phyloP scores from a whole-genome alignment of 1,140 invertebrate genomes.

The Dinoponera quadriceps region DNA sequence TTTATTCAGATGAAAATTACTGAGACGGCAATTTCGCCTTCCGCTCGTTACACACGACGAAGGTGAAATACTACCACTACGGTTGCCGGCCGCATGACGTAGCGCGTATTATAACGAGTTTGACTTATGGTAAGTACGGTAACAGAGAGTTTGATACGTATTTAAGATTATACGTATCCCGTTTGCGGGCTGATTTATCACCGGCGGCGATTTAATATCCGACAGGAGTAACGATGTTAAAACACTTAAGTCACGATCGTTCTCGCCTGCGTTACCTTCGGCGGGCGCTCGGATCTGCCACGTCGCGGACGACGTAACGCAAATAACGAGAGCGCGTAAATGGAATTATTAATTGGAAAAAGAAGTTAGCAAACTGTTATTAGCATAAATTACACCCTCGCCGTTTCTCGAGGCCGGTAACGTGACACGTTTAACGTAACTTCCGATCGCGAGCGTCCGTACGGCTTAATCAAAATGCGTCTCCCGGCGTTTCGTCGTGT shows the following conservation, averaged over 20 bases:
- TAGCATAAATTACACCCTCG: too few species aligned
- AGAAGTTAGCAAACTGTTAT: too few species aligned
- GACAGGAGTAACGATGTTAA: constrained; percentile 38
- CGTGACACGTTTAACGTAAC: too few species aligned
- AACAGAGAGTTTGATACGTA: constrained; percentile 45
- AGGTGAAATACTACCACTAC: constrained; percentile 18
- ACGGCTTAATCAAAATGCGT: too few species aligned
- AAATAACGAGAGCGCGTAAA: too few species aligned
- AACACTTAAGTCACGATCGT: constrained; percentile 50
- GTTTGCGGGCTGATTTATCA: constrained; percentile 53
- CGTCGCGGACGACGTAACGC: too few species aligned
- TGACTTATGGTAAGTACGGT: constrained; percentile 49
- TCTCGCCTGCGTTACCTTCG: constrained; percentile 11
- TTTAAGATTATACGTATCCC: constrained; percentile 52
- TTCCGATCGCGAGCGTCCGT: too few species aligned
- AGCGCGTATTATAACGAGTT: constrained; percentile 49
- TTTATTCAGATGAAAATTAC: constrained; percentile 44
- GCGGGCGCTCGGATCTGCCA: too few species aligned
- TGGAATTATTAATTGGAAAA: too few species aligned
- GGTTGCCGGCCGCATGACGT: constrained; percentile 23
- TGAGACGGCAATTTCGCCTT: constrained; percentile 30
- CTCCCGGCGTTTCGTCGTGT: too few species aligned
- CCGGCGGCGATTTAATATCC: constrained; percentile 45
- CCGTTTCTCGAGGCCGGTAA: too few species aligned
- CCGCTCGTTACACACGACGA: constrained; percentile 24